Evolutionary conservation across 53 echinoderm and acorn worm species (phyloP).

Genomic region (Antedon mediterranea): DNA sequence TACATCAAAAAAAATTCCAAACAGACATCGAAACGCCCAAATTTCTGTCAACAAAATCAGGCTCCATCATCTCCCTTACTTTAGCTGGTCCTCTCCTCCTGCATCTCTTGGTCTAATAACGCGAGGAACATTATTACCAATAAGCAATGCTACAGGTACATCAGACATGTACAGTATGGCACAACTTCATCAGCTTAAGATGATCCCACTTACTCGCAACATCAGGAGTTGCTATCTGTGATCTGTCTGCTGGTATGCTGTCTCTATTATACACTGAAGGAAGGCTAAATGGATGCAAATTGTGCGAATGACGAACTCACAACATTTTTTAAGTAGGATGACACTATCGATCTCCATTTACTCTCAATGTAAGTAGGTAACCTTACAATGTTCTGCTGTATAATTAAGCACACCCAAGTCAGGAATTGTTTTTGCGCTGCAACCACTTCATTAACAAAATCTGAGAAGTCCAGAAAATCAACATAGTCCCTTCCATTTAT

Average conservation of each 20-base stretch:
- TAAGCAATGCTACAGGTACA: slow-evolving; percentile 5
- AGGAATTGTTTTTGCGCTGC: slow-evolving; percentile 1
- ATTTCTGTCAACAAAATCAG: slow-evolving; percentile 16
- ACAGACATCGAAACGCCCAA: slow-evolving; percentile 13
- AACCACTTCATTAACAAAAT: slow-evolving; percentile 12
- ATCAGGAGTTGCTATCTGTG: slow-evolving; percentile 39
- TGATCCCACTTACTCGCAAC: slow-evolving; percentile 29
- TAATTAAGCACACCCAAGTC: slow-evolving; percentile 33
- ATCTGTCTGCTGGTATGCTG: slow-evolving; percentile 12
- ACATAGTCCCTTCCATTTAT: slow-evolving; percentile 23
- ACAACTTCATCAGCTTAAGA: slow-evolving; percentile 20
- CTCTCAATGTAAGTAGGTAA: slow-evolving; percentile 21
- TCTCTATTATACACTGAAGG: slow-evolving; percentile 18
- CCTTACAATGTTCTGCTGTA: slow-evolving; percentile 23
- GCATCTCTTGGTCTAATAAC: slow-evolving; percentile 4
- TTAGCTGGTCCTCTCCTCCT: slow-evolving; percentile 19
- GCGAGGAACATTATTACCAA: slow-evolving; percentile 10
- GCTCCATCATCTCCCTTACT: slow-evolving; percentile 13
- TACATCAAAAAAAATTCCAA: slow-evolving; percentile 1
- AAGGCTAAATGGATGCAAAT: background rate
- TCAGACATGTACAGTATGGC: slow-evolving; percentile 18
- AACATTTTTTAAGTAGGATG: background rate
- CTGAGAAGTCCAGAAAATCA: slow-evolving; percentile 30
- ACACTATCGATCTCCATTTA: background rate
- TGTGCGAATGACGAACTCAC: background rate